A percentile compares a stretch with the other conserved stretches of the same genome.
Conservation (phyloP, 2,888 invertebrate species). For the Byasa hedistus region DNA sequence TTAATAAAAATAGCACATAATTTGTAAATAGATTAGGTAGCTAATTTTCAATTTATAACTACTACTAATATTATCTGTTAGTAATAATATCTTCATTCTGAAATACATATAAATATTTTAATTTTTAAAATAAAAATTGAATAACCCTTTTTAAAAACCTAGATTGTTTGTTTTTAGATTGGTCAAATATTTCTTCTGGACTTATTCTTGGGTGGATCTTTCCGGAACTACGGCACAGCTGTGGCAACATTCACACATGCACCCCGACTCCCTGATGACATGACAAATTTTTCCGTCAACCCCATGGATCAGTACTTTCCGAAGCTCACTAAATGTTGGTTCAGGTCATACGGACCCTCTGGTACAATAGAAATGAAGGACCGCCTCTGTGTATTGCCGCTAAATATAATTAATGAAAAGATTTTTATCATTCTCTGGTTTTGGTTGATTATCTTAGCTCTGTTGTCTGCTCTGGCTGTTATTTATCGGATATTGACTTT, state of each 20-base stretch:
- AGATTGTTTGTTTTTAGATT: slow-evolving; percentile 60
- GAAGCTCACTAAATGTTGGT: slow-evolving; percentile 83
- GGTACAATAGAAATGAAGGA: slow-evolving; percentile 80
- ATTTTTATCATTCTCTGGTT: slow-evolving; percentile 87
- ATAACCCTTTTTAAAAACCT: background rate
- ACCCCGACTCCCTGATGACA: slow-evolving; percentile 50
- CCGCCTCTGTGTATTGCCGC: slow-evolving; percentile 85
- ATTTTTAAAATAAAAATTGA: too few species aligned
- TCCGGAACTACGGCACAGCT: slow-evolving; percentile 80
- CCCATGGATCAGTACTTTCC: slow-evolving; percentile 86
- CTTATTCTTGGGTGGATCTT: slow-evolving; percentile 82
- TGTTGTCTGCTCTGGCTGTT: slow-evolving; percentile 82
- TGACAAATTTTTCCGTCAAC: slow-evolving; percentile 66
- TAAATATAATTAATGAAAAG: slow-evolving; percentile 90
- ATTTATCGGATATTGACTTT: slow-evolving; percentile 82
- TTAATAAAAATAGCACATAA: too few species aligned
- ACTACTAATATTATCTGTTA: too few species aligned
- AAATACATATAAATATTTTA: too few species aligned
- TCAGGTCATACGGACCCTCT: slow-evolving; percentile 79
- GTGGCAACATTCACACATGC: slow-evolving; percentile 70
- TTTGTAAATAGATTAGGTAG: too few species aligned
- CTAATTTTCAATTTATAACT: too few species aligned
- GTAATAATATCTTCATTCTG: too few species aligned
- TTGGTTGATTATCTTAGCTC: slow-evolving; percentile 84
- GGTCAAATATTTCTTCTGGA: slow-evolving; percentile 85